Conservation (phyloP, 1,140 invertebrate genomes). For the Reticulitermes speratus region DNA sequence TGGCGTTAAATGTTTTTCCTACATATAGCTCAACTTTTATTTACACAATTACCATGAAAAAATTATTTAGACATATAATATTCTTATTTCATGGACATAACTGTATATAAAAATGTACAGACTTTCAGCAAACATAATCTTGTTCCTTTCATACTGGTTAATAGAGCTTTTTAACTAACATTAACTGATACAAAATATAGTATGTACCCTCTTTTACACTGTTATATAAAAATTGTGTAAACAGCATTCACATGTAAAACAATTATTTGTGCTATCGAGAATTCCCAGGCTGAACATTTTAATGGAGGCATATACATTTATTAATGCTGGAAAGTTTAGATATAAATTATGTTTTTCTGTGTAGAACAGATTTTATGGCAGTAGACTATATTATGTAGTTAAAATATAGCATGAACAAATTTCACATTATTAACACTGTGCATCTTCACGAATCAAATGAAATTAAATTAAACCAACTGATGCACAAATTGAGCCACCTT, state of each 20-base stretch:
- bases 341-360: background rate
- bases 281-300: background rate
- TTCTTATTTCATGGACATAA: background rate
- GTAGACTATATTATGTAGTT: background rate
- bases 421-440: no score
- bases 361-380: background rate
- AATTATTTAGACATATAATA: background rate
- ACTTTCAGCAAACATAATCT: background rate
- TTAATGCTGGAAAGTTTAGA: background rate
- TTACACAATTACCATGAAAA: background rate
- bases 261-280: constrained; percentile 11
- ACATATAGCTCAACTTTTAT: constrained; percentile 13
- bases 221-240: background rate
- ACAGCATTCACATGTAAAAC: background rate
- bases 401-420: no score
- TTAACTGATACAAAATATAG: background rate
- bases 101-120: constrained; percentile 1
- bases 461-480: no score
- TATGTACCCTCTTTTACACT: background rate
- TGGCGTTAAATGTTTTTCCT: background rate
- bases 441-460: no score
- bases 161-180: constrained; percentile 10
- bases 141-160: background rate
- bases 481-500: no score
- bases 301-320: background rate